Percentiles rank a stretch among this genome's conserved stretches.
Conservation (phyloP, 2,888 invertebrate species). For the Morpho helenor region DNA sequence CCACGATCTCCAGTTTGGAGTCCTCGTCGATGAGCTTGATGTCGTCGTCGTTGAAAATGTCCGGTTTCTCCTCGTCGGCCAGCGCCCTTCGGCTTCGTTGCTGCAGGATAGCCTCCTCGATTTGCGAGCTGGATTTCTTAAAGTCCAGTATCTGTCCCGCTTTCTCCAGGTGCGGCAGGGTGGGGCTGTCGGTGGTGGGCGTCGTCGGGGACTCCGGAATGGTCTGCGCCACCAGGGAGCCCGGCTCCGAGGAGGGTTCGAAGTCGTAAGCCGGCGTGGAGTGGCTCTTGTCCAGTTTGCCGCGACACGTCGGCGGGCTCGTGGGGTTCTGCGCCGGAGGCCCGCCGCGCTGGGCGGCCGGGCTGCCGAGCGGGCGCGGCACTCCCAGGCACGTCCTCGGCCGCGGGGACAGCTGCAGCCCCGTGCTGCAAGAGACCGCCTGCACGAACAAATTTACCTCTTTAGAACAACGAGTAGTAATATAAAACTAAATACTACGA, state of each 20-base stretch:
- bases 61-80: constrained; percentile 29
- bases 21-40: constrained; percentile 33
- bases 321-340: constrained; percentile 9
- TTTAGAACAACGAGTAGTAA: constrained; percentile 78
- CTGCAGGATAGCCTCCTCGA: constrained; percentile 53
- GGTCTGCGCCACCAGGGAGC: constrained; percentile 40
- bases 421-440: constrained; percentile 88
- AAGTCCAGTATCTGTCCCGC: constrained; percentile 64
- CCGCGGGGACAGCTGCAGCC: constrained; percentile 83
- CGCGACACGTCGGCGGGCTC: constrained; percentile 32
- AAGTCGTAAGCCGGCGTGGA: constrained; percentile 91
- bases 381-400: constrained; percentile 83
- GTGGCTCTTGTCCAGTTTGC: constrained; percentile 86
- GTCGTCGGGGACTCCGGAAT: constrained; percentile 61
- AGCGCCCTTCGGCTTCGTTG: constrained; percentile 37
- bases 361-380: constrained; percentile 31
- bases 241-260: constrained; percentile 45
- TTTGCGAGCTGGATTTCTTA: constrained; percentile 58
- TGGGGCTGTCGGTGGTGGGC: constrained; percentile 58
- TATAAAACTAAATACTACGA: too few relatives aligned
- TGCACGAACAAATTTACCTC: constrained; percentile 79
- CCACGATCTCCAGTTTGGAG: constrained; percentile 27
- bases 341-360: background rate
- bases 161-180: constrained; percentile 46
- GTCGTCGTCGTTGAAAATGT: constrained; percentile 25